phyloP scores from a whole-genome alignment of 2,797 vertebrate species.

The Enteromius afrohamiltoni region DNA sequence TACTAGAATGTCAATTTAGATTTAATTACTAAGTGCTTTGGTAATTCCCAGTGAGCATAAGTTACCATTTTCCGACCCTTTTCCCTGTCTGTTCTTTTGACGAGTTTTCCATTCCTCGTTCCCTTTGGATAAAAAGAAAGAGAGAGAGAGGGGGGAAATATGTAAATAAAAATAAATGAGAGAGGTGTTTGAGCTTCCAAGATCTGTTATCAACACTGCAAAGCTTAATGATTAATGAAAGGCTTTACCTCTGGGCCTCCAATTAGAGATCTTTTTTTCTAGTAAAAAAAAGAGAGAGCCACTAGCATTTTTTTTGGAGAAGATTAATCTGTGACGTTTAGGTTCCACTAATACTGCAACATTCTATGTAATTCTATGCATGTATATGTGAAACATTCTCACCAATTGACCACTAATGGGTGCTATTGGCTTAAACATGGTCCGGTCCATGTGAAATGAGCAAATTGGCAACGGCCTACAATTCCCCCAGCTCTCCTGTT shows the following conservation, averaged over 20 bases:
- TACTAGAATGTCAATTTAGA: conserved; percentile 98
- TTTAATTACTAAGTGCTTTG: conserved; percentile 97
- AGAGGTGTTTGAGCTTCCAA: conserved; percentile 59
- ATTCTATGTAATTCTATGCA: conserved; percentile 42
- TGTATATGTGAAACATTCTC: conserved; percentile 40
- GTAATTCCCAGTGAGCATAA: conserved; percentile 86
- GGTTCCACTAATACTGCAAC: conserved; percentile 32
- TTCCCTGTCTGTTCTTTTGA: conserved; percentile 64
- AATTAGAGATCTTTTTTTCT: conserved; percentile 71
- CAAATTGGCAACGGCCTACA: conserved; percentile 56
- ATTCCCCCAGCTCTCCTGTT: conserved; percentile 60
- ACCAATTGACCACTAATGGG: conserved; percentile 70
- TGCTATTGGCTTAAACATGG: conserved; percentile 74
- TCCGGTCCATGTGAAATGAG: conserved; percentile 56
- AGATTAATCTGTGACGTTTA: conserved; percentile 41
- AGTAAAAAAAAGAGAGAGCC: conserved; percentile 62
- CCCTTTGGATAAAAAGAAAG: conserved; percentile 58
- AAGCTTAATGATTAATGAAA: conserved; percentile 78
- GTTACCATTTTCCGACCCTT: conserved; percentile 72
- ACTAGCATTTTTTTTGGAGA: conserved; percentile 52
- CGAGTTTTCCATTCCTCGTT: conserved; percentile 66
- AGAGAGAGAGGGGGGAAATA: conserved; percentile 68
- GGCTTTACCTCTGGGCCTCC: conserved; percentile 74
- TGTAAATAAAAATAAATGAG: conserved; percentile 75
- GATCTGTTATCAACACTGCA: conserved; percentile 64